phyloP scores from a whole-genome alignment of 1,140 invertebrate species.

The Pachyrhynchus sulphureomaculatus region DNA sequence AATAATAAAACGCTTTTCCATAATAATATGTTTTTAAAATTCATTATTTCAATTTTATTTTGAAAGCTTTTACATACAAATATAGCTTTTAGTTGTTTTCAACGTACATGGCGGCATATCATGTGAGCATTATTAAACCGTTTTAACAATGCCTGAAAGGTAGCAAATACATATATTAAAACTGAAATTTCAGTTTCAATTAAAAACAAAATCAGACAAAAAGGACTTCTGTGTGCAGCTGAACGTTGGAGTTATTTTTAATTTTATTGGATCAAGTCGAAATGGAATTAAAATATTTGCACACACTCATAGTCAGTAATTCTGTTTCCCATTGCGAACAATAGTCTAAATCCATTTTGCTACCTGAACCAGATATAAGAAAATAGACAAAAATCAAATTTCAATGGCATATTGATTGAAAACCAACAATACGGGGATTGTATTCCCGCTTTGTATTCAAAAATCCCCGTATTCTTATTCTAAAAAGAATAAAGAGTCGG shows the following conservation, averaged over 20 bases:
- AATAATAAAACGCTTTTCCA: not conserved
- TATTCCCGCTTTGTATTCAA: slow-evolving; percentile 18
- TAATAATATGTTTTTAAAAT: not conserved
- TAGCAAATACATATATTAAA: too few species aligned
- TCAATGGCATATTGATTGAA: slow-evolving; percentile 27
- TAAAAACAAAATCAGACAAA: too few species aligned
- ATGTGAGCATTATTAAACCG: too few species aligned
- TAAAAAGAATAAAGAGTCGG: slow-evolving; percentile 15
- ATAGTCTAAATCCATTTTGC: slow-evolving; percentile 15
- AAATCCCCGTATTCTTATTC: slow-evolving; percentile 22
- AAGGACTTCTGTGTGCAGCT: too few species aligned
- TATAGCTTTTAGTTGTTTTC: not conserved
- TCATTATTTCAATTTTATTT: slow-evolving; percentile 14
- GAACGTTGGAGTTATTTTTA: too few species aligned
- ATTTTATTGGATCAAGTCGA: too few species aligned
- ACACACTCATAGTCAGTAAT: too few species aligned
- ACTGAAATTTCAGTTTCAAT: too few species aligned
- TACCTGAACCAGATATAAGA: slow-evolving; percentile 28
- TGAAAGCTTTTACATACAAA: slow-evolving; percentile 8
- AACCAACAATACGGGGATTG: slow-evolving; percentile 27
- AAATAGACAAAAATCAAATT: slow-evolving; percentile 30
- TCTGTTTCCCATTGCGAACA: slow-evolving; percentile 21
- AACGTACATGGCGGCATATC: too few species aligned
- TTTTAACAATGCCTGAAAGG: too few species aligned
- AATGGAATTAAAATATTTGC: too few species aligned